Conservation (phyloP, 2,888 invertebrate species). For the Agriopis aurantiaria region DNA sequence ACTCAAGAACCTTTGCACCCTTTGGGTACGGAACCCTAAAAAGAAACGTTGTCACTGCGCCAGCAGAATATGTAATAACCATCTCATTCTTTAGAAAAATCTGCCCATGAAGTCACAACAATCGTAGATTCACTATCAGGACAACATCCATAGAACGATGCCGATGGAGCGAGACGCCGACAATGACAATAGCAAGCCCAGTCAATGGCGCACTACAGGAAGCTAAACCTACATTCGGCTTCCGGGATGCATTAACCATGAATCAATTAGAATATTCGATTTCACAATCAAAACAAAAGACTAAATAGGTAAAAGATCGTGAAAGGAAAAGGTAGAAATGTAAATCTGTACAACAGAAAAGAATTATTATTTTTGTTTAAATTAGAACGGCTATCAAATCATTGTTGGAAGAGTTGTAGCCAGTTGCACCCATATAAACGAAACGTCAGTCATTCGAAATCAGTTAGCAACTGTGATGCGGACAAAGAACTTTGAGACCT, state of each 20-base stretch:
- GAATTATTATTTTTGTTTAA: no score
- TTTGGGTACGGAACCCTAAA: no score
- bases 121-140: conserved; percentile 23
- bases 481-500: no score
- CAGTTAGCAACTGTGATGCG: no score
- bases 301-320: background rate
- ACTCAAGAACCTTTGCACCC: no score
- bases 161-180: conserved; percentile 38
- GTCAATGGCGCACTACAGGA: conserved; percentile 39
- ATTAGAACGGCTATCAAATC: no score
- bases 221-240: conserved; percentile 41
- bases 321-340: background rate
- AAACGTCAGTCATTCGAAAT: no score
- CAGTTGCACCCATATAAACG: no score
- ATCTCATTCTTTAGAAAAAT: no score
- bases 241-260: conserved; percentile 32
- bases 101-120: conserved; percentile 3
- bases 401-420: no score
- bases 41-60: no score
- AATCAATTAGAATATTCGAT: conserved; percentile 25
- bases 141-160: conserved; percentile 34
- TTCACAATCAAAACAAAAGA: conserved; percentile 9
- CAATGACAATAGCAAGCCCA: conserved; percentile 36
- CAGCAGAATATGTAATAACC: no score
- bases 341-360: background rate